These are phyloP conservation scores for Aphis gossypii DNA, from an alignment of 1,140 invertebrate genomes.

Conservation along the genomic window DNA sequence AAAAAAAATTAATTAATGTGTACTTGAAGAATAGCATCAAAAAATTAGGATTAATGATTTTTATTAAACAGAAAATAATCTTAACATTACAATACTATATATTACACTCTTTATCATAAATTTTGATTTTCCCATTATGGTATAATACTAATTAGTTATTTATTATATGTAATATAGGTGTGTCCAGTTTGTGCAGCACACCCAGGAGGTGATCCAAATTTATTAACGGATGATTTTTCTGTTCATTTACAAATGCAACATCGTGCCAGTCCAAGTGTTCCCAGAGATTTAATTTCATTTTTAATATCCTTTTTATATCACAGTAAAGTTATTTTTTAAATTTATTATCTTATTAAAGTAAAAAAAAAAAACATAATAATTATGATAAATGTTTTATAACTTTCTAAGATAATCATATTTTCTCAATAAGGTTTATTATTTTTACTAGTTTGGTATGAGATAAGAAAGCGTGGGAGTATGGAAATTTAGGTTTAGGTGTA, in stretches of 20 bases:
- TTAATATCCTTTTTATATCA: conserved; percentile 63
- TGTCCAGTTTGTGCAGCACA: conserved; percentile 96
- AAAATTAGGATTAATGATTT: not conserved
- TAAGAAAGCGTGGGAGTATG: not conserved
- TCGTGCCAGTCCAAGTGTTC: conserved; percentile 72
- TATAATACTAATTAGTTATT: not conserved
- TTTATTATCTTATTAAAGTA: not conserved
- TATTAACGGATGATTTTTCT: conserved; percentile 96
- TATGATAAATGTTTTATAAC: not conserved
- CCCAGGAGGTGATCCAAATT: conserved; percentile 95
- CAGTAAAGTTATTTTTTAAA: not conserved
- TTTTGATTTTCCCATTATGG: not conserved
- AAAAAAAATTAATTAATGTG: too few relatives aligned
- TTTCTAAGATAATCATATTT: not conserved
- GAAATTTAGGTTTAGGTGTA: not conserved
- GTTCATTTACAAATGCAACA: conserved; percentile 95
- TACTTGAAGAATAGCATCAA: too few relatives aligned
- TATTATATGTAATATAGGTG: conserved; percentile 68
- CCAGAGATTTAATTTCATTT: conserved; percentile 86
- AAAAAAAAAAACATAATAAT: not conserved
- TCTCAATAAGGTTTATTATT: not conserved
- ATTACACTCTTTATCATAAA: not conserved
- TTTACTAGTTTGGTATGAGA: not conserved
- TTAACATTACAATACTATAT: not conserved
- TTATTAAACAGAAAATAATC: not conserved